Conservation (phyloP, 2,797 vertebrate genomes). For the Chelon labrosus region DNA sequence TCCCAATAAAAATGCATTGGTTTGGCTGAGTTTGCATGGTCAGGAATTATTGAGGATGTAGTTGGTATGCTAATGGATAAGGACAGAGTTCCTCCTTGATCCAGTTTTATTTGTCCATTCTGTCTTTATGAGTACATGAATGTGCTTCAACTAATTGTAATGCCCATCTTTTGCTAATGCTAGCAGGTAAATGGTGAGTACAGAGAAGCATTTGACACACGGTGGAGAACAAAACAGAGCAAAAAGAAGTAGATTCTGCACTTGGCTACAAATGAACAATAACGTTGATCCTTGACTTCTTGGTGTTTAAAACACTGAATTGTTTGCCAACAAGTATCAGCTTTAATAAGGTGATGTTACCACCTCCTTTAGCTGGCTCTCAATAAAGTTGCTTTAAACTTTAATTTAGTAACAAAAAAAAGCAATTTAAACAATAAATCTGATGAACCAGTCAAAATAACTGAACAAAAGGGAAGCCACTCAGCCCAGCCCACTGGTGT, state of each 20-base stretch:
- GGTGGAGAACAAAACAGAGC: neutral
- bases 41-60: neutral
- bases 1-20: no score
- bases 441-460: no score
- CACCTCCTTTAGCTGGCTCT: no score
- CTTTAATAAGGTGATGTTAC: no score
- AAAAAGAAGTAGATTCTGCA: neutral
- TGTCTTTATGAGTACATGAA: neutral
- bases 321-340: neutral
- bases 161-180: neutral
- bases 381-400: no score
- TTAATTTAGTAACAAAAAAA: no score
- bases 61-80: conserved; percentile 9
- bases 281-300: neutral
- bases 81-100: neutral
- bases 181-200: no score
- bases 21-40: conserved; percentile 43
- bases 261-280: neutral
- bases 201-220: no score
- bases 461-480: no score
- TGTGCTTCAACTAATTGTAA: neutral
- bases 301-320: neutral
- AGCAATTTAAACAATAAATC: no score
- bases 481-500: no score
- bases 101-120: neutral